Base-by-base conservation (phyloP, 1,140 invertebrate genomes). In the Wiebesia pumilae region DNA sequence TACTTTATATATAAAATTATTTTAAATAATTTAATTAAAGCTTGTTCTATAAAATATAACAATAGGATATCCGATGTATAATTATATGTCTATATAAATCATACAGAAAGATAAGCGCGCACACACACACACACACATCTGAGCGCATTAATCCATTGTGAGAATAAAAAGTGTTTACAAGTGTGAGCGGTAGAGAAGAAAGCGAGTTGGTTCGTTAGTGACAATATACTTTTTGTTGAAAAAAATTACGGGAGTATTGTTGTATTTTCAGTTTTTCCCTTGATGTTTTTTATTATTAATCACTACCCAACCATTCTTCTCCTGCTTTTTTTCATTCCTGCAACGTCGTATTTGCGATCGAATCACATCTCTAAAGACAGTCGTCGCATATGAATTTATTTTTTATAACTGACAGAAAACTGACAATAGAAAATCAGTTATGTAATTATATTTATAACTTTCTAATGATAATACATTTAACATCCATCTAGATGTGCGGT, bases 161-260 rank as follows among this genome's bases (percentile, higher is more conserved):
- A 21, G 6, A 54, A 30, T 9, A 62, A 58, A 38, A 38, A 65
- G 16, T 38, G 24, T 19, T 12, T 54, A 2, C 21, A 9, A 35
- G 51, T 51, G 51, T 51, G 40, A 16, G 12, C 14, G n/a, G 12
- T 33, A 83, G 43, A 78, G 16, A 78, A 40, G 27, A 16, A 71
- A 81, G n/a, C 40, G 69, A 73, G 81, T 71, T 83, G 47, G 47
- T 83, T 83, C 67, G 81, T 83, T 82, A 82, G 47, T 35, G 38
- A 69, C 30, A 51, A 43, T 30, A 51, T 83, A 0, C 67, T 83
- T 58, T 83, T 73, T 83, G 6, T 73, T 83, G 19, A 14, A 62
- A 38, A 81, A 78, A 83, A 83, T 81, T 71, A 71, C 65, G 38
- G 21, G 54, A 19, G 12, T 81, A 81, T 86, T 86, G 78, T 86